Base-by-base conservation (phyloP, 2,888 invertebrate species). In the Diloba caeruleocephala region DNA sequence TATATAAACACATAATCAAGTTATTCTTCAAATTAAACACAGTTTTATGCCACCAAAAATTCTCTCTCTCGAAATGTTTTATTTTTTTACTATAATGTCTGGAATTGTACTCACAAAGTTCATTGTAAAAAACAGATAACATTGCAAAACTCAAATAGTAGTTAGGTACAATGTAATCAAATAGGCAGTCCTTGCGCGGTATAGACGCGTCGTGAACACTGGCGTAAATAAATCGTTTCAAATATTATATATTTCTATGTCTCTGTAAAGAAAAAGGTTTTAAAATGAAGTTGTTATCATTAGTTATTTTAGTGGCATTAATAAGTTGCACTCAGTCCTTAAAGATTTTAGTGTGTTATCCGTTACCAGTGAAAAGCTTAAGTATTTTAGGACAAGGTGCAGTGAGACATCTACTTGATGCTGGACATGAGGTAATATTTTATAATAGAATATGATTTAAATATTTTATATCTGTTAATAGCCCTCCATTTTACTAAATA, bases 351-450 rank as follows among this genome's bases (percentile, higher is more conserved):
- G 64, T 82, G 12, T 10, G 72, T 3, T 76, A 56, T 31, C 74
- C 77, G 1, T 50, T 68, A 4, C 74, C 80, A 2, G 49, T 73
- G 0, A 74, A 52, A 25, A 82, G 82, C 52, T 37, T 80, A 0
- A 72, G 61, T 45, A 68, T 74, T 17, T 50, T 82, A 3, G 81
- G 81, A 2, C 60, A 76, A 32, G 74, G 68, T 1, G 45, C 49
- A 21, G 76, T 76, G 1, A 73, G 51, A 32, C 62, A 76, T 71
- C 58, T 83, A 1, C 43, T 78, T 2, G 57, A 68, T 23, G 80
- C 76, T 23, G 81, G 82, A 13, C 82, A 83, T 73, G 76, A 83
- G 69, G 82, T 82, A 53, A 66, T 48, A 52, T 6, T 5, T 28
- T 13, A 9, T 12, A 5, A 4, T 28, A 31, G 7, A 14, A 7